Evolutionary conservation across 2,797 vertebrate genomes (phyloP).

Genomic region (Anguilla pacifica): DNA sequence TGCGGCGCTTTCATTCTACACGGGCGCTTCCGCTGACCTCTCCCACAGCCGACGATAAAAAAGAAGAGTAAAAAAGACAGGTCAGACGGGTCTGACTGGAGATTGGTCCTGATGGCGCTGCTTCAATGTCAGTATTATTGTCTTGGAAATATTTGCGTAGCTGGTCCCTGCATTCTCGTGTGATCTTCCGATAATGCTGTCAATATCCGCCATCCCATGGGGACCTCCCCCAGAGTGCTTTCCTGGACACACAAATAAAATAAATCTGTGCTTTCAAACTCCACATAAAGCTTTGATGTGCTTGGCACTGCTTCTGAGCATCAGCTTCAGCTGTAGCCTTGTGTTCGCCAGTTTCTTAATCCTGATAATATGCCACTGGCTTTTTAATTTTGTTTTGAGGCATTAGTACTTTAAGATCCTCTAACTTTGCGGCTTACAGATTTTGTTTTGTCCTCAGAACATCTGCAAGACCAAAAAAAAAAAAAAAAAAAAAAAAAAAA

Average conservation of each 20-base stretch:
- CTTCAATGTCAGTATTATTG: not conserved
- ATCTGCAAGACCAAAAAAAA: not conserved
- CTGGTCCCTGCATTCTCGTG: not conserved
- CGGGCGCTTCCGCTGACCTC: not conserved
- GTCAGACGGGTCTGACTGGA: not conserved
- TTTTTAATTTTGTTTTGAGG: not conserved
- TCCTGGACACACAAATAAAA: not conserved
- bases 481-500: not conserved
- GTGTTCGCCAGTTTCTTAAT: not conserved
- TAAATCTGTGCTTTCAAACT: not conserved
- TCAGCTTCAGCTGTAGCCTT: not conserved
- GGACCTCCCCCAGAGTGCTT: not conserved
- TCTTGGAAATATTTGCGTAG: conserved; percentile 8
- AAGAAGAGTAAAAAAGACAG: not conserved
- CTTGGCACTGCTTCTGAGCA: not conserved
- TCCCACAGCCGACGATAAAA: not conserved
- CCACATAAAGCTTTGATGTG: not conserved
- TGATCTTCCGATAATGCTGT: conserved; percentile 5
- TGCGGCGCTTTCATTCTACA: not conserved
- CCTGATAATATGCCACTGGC: not conserved
- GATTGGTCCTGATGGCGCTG: not conserved
- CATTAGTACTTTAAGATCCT: not conserved
- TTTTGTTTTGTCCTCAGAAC: not conserved
- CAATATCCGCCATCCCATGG: not conserved
- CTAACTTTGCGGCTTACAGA: not conserved